Base-by-base conservation (phyloP, 2,888 invertebrate genomes). In the Bugula neritina region DNA sequence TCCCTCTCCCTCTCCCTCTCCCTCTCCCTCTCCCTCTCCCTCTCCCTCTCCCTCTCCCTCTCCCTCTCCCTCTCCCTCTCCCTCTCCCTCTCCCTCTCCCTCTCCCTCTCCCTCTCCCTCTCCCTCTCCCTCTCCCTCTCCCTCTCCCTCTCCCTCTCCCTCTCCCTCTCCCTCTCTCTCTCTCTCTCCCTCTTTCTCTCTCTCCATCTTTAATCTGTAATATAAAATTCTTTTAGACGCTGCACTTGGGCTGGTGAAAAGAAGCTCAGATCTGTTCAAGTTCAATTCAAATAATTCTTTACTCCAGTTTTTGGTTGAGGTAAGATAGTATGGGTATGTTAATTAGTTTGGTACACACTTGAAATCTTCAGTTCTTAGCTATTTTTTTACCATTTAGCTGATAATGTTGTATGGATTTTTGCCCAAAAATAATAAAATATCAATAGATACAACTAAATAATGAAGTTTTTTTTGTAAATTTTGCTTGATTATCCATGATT, bases 241-340 rank as follows among this genome's bases (percentile, higher is more conserved):
- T 77, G 89, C 88, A 21, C 83, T 86, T 76, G 86, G 86, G 71
- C 78, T 89, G 55, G 77, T 88, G 21, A 85, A 87, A 75, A 92
- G 91, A 78, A 89, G 92, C 23, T 89, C 91, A 63, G 91, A 92
- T 79, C 88, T 98, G 71, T 97, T 99, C 81, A 91, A 92, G 0
- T 82, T 93, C 79, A 90, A 89, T 77, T 90, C 90, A 74, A 96
- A 91, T 82, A 99, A 99, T 85, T 91, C 97, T 0, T 83, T 99
- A 69, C 84, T 99, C 17, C 96, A 98, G 82, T 96, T 99, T 81
- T 80, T 88, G 25, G 79, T 87, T 3, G 85, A 87, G 80, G 86
- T 86, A 75, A 74, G 78, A 74, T n/a, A n/a, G n/a, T n/a, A n/a
- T n/a, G n/a, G n/a, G n/a, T n/a, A n/a, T n/a, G 29, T 35, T 34